These are phyloP conservation scores for Diuraphis noxia DNA, from an alignment of 1,140 invertebrate genomes.

Conservation along the genomic window DNA sequence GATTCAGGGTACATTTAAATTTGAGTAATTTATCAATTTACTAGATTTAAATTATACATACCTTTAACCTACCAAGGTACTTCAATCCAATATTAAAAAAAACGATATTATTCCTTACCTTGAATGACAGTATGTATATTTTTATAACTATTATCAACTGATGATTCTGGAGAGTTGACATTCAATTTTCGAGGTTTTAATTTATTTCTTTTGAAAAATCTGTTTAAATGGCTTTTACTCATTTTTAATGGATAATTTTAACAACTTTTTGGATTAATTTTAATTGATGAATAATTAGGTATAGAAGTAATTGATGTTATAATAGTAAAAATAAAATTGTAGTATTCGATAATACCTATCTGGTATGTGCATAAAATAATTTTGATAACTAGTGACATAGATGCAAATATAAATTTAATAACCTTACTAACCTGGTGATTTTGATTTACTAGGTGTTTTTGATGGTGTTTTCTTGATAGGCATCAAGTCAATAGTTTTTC, in stretches of 20 bases:
- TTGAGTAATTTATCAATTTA: neutral
- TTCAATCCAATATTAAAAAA: neutral
- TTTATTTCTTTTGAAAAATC: conserved; percentile 34
- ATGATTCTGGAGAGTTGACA: neutral
- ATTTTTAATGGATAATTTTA: neutral
- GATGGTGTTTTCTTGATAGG: conserved; percentile 65
- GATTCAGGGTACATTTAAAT: neutral
- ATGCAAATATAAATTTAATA: neutral
- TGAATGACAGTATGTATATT: neutral
- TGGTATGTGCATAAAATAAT: neutral
- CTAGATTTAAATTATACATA: neutral
- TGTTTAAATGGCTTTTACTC: conserved; percentile 1
- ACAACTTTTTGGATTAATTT: neutral
- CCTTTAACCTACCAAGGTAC: neutral
- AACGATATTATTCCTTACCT: neutral
- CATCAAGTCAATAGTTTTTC: conserved; percentile 30
- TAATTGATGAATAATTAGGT: neutral
- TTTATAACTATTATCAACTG: neutral
- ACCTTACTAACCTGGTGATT: conserved; percentile 65
- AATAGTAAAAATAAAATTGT: neutral
- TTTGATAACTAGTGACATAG: conserved; percentile 18
- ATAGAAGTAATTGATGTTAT: neutral
- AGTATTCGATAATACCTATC: neutral
- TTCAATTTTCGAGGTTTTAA: conserved; percentile 23
- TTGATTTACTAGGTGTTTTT: conserved; percentile 66